Evolutionary conservation across 2,888 invertebrate species (phyloP).

Genomic region (Nomada lathburiana): DNA sequence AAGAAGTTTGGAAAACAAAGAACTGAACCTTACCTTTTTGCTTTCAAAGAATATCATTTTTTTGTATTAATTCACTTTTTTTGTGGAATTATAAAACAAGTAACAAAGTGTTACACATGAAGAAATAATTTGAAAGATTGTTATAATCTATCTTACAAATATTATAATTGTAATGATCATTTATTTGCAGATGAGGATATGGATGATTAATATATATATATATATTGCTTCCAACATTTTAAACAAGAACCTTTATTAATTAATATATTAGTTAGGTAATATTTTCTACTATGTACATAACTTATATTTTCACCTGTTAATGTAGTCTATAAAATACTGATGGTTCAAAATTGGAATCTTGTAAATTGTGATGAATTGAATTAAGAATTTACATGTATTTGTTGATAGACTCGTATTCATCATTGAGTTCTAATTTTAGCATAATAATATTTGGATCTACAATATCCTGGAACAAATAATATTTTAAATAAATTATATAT

Average conservation of each 20-base stretch:
- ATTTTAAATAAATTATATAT: conserved; percentile 7
- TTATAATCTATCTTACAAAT: neutral
- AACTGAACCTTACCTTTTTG: too few species aligned
- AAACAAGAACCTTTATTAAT: neutral
- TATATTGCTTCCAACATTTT: neutral
- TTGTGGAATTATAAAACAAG: neutral
- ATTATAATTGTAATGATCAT: neutral
- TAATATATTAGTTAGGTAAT: neutral
- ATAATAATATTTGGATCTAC: conserved; percentile 78
- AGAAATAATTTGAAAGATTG: neutral
- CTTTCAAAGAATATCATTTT: too few species aligned
- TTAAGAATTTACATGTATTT: conserved; percentile 38
- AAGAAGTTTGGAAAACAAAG: too few species aligned
- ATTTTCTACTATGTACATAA: conserved; percentile 6
- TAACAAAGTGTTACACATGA: too few species aligned
- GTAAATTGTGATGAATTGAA: conserved; percentile 25
- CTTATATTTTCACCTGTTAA: conserved; percentile 1
- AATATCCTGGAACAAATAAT: conserved; percentile 71
- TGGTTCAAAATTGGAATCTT: neutral
- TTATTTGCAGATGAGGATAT: conserved; percentile 26
- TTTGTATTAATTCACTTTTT: conserved; percentile 1
- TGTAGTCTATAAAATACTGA: conserved; percentile 1
- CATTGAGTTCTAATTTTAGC: conserved; percentile 75
- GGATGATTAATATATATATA: neutral
- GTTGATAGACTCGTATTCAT: conserved; percentile 63